These are phyloP conservation scores for Latheticus oryzae DNA, from an alignment of 2,888 invertebrate genomes.

Conservation along the genomic window DNA sequence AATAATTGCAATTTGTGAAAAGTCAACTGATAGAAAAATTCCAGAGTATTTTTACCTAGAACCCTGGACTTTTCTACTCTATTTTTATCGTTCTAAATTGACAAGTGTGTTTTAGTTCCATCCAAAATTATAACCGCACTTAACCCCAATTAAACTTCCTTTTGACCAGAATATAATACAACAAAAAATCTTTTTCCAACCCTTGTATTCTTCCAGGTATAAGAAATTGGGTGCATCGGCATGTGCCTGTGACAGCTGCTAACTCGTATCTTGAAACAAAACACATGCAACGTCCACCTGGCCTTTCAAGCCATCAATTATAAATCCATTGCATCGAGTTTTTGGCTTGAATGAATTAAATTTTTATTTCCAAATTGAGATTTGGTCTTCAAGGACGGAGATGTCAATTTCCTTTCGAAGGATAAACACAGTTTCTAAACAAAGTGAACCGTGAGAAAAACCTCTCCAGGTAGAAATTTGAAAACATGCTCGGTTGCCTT, in stretches of 20 bases:
- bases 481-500: constrained; percentile 6
- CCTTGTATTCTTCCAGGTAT: constrained; percentile 27
- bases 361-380: constrained; percentile 6
- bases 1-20: too few species aligned
- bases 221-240: constrained; percentile 50
- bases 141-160: constrained; percentile 10
- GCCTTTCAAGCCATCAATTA: constrained; percentile 54
- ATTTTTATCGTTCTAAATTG: constrained; percentile 22
- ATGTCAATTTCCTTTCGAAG: constrained; percentile 22
- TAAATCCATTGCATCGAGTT: constrained; percentile 47
- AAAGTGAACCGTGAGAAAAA: constrained; percentile 25
- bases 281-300: constrained; percentile 52
- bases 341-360: constrained; percentile 31
- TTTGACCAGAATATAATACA: too few species aligned
- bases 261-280: constrained; percentile 43
- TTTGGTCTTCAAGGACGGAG: constrained; percentile 18
- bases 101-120: constrained; percentile 24
- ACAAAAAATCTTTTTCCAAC: too few species aligned
- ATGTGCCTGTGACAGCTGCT: constrained; percentile 59
- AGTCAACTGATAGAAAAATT: too few species aligned
- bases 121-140: constrained; percentile 17
- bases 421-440: constrained; percentile 19
- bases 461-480: constrained; percentile 21
- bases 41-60: constrained; percentile 30
- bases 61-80: constrained; percentile 10